These are phyloP conservation scores for Mirounga angustirostris DNA, from an alignment of 2,113 vertebrate genomes.

Conservation along the genomic window DNA sequence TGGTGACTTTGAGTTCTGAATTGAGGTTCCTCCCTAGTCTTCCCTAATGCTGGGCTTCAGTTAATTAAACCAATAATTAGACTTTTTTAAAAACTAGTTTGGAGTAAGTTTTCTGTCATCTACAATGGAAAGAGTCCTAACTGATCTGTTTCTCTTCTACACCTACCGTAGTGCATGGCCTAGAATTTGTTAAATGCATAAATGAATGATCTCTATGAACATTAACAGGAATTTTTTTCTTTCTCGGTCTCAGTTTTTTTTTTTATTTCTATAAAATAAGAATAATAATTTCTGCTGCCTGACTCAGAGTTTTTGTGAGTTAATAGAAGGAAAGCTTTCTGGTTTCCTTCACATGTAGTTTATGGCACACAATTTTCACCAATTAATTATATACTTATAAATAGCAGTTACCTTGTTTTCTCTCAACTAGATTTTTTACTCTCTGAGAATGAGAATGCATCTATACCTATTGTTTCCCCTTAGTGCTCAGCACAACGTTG, in stretches of 20 bases:
- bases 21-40: not conserved
- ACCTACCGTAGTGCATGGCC: not conserved
- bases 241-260: slow-evolving; percentile 9
- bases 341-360: not conserved
- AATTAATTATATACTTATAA: slow-evolving; percentile 25
- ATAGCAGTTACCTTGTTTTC: not conserved
- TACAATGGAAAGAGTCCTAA: slow-evolving; percentile 6
- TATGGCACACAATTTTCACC: not conserved
- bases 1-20: slow-evolving; percentile 21
- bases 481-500: not conserved
- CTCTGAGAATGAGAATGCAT: not conserved
- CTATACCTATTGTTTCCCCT: not conserved
- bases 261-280: slow-evolving; percentile 45
- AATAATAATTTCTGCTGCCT: not conserved
- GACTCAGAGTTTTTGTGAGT: not conserved
- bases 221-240: not conserved
- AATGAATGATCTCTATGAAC: not conserved
- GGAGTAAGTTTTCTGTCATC: slow-evolving; percentile 36
- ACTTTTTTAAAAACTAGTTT: slow-evolving; percentile 35
- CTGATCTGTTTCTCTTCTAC: not conserved
- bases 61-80: slow-evolving; percentile 34
- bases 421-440: not conserved
- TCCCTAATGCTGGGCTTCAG: not conserved
- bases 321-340: slow-evolving; percentile 33
- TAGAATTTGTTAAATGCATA: slow-evolving; percentile 5